These are phyloP conservation scores for Achatina immaculata DNA, from an alignment of 1,140 invertebrate species.

Conservation along the genomic window DNA sequence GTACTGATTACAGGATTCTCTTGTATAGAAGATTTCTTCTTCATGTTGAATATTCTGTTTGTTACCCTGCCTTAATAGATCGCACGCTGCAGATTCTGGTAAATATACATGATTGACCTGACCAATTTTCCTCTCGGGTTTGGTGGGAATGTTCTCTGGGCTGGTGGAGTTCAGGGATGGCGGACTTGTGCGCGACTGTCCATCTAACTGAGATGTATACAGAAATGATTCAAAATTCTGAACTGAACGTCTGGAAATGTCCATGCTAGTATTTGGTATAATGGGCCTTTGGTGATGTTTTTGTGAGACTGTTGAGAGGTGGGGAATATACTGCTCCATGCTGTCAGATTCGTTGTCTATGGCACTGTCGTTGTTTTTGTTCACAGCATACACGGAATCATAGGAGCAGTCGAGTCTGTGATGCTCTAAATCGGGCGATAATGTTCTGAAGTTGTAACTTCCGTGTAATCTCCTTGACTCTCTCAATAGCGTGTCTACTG, in stretches of 20 bases:
- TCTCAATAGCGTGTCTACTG: no score
- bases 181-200: neutral
- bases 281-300: neutral
- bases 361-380: no score
- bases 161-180: neutral
- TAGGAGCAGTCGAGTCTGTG: no score
- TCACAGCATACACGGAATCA: no score
- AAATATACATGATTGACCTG: slow-evolving; percentile 12
- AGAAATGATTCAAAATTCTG: neutral
- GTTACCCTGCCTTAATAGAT: neutral
- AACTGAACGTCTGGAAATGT: slow-evolving; percentile 2
- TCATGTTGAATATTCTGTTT: neutral
- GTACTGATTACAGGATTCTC: neutral
- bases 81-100: neutral
- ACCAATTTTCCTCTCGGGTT: neutral
- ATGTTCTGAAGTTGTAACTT: no score
- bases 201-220: neutral
- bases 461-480: no score
- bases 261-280: no score
- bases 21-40: neutral
- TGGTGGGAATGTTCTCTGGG: neutral
- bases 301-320: neutral
- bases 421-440: no score
- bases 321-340: neutral
- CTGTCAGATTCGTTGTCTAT: neutral